Conservation (phyloP, 2,113 vertebrate species). For the Fregata magnificens region DNA sequence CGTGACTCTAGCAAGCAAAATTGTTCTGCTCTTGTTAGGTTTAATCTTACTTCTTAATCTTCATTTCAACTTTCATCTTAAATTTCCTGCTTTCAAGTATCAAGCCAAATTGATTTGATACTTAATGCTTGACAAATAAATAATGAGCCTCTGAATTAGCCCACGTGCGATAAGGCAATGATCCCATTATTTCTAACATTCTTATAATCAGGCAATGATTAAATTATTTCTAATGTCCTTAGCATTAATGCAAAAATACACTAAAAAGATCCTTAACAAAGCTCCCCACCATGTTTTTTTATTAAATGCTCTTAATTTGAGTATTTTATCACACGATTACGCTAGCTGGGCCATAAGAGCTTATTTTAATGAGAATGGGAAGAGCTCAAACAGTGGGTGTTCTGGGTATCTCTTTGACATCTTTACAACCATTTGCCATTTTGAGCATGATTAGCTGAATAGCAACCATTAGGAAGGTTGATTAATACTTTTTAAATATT, state of each 20-base stretch:
- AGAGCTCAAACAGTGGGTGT: constrained; percentile 64
- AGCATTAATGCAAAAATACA: constrained; percentile 63
- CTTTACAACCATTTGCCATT: constrained; percentile 68
- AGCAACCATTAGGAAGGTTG: constrained; percentile 54
- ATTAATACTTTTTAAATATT: constrained; percentile 70
- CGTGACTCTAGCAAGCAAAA: constrained; percentile 10
- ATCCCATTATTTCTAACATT: constrained; percentile 74
- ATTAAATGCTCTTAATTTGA: constrained; percentile 66
- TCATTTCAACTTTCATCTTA: constrained; percentile 71
- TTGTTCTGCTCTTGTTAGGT: constrained; percentile 12
- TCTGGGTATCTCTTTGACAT: constrained; percentile 61
- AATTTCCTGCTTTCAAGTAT: constrained; percentile 73
- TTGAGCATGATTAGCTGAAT: constrained; percentile 61
- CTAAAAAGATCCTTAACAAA: constrained; percentile 67
- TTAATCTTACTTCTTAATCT: constrained; percentile 71
- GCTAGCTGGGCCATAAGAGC: constrained; percentile 66
- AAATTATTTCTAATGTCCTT: constrained; percentile 75
- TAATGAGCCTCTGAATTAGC: constrained; percentile 73
- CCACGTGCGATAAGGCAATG: constrained; percentile 71
- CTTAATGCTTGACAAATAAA: constrained; percentile 76
- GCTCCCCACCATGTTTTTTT: constrained; percentile 63
- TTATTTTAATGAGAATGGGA: constrained; percentile 72
- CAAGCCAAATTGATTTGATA: constrained; percentile 74
- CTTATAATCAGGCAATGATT: constrained; percentile 76
- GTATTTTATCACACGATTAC: constrained; percentile 70